A percentile compares a stretch with the other conserved stretches of the same genome.
These are phyloP conservation scores for Bufotes viridis DNA, from an alignment of 2,797 vertebrate species.

Conservation along the genomic window DNA sequence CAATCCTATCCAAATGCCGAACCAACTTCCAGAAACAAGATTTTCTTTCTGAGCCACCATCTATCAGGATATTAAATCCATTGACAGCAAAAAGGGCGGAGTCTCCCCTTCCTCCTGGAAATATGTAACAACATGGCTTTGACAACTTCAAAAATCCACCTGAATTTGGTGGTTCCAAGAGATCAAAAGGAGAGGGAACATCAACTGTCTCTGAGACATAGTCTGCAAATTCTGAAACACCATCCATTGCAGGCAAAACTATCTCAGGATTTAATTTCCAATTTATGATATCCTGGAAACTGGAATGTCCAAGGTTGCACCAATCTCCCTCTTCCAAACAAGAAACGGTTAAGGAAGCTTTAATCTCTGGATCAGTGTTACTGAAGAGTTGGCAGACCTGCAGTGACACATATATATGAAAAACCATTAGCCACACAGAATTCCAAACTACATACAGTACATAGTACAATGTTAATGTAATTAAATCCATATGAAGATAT, in stretches of 20 bases:
- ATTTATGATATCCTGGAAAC: conserved; percentile 82
- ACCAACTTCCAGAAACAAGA: conserved; percentile 99
- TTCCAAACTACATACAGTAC: background rate
- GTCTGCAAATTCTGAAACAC: conserved; percentile 92
- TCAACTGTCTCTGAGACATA: conserved; percentile 96
- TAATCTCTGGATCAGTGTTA: conserved; percentile 77
- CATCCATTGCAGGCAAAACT: conserved; percentile 90
- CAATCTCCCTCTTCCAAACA: conserved; percentile 91
- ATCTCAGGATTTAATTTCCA: conserved; percentile 88
- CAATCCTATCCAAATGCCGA: conserved; percentile 94
- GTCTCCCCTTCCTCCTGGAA: conserved; percentile 95
- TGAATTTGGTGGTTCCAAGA: conserved; percentile 94
- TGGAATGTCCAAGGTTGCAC: conserved; percentile 84
- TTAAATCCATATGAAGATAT: background rate
- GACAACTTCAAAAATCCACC: conserved; percentile 98
- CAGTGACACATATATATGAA: conserved; percentile 67
- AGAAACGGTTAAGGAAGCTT: conserved; percentile 87
- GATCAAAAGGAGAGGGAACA: conserved; percentile 93
- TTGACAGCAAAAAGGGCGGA: conserved; percentile 98
- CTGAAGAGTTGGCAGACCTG: conserved; percentile 87
- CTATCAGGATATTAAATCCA: conserved; percentile 97
- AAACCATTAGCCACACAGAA: background rate
- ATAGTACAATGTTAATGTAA: background rate
- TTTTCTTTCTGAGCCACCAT: conserved; percentile 94
- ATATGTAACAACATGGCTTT: conserved; percentile 98